Conservation (phyloP, 2,797 vertebrate genomes). For the Anguilla pacifica region DNA sequence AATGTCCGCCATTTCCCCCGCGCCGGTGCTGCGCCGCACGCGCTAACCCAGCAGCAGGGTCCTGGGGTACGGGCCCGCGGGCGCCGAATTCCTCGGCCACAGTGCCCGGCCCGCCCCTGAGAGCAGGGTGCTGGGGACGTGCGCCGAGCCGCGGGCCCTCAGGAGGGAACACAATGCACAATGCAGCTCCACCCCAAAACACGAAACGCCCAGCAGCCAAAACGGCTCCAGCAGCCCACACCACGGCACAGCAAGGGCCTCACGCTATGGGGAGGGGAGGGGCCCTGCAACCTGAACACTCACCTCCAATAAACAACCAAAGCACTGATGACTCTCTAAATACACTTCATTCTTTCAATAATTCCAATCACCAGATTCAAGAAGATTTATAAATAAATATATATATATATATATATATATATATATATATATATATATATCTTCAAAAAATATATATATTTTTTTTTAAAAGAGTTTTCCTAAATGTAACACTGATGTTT, state of each 20-base stretch:
- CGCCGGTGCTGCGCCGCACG: background rate
- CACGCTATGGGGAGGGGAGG: background rate
- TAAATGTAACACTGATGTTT: background rate
- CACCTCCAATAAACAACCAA: background rate
- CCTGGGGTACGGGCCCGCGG: background rate
- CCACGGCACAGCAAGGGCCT: background rate
- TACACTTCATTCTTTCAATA: background rate
- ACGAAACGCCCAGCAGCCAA: slow-evolving; percentile 17
- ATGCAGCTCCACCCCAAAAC: background rate
- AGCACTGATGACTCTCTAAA: background rate
- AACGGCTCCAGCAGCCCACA: slow-evolving; percentile 13
- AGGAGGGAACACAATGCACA: slow-evolving; percentile 22
- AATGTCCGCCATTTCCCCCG: background rate
- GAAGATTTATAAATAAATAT: background rate
- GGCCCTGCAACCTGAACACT: too few species aligned
- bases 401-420: too few species aligned
- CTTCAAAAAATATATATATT: too few species aligned
- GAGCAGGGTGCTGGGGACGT: background rate
- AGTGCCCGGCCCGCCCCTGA: background rate
- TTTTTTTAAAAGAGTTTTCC: background rate
- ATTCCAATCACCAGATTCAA: background rate
- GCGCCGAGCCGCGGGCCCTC: background rate
- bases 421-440: too few species aligned
- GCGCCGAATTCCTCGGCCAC: background rate
- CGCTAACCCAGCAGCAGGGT: background rate